Evolutionary conservation across 2,797 vertebrate genomes (phyloP).

Genomic region (Crossoptilon crossoptilon): DNA sequence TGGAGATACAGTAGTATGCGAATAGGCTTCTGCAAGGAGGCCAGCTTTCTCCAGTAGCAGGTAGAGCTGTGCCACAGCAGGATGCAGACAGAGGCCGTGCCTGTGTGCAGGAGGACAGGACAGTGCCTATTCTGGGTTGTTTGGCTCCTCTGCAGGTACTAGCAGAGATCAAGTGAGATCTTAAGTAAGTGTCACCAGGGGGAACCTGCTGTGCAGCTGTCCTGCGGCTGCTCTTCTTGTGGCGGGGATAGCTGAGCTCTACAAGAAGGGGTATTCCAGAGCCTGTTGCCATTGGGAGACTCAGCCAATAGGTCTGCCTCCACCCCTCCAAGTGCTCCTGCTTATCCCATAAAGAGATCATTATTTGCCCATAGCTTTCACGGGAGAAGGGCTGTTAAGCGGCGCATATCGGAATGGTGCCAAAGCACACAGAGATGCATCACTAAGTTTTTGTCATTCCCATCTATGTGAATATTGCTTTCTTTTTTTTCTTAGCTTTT

Average conservation of each 20-base stretch:
- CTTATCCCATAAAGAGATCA: not conserved
- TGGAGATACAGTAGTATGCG: not conserved
- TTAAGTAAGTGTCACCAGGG: not conserved
- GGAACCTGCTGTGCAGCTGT: not conserved
- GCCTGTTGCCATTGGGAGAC: not conserved
- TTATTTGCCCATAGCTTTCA: not conserved
- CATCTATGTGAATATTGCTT: not conserved
- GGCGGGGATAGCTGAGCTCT: not conserved
- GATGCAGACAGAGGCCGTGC: not conserved
- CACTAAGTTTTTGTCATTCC: not conserved
- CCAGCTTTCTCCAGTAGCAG: not conserved
- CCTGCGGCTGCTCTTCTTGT: not conserved
- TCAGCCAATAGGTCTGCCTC: not conserved
- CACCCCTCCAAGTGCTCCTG: not conserved
- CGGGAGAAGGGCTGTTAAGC: not conserved
- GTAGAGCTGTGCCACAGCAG: not conserved
- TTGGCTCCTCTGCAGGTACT: not conserved
- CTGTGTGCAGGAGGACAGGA: not conserved
- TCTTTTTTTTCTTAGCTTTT: no score
- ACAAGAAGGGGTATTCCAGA: not conserved
- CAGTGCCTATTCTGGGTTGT: not conserved
- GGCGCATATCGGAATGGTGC: not conserved
- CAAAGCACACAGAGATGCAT: not conserved
- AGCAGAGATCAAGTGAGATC: not conserved
- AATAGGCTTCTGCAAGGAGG: not conserved